Percentiles rank a stretch among this genome's conserved stretches.
phyloP scores from a whole-genome alignment of 2,888 invertebrate genomes.

The Pseudeuparius sepicola region DNA sequence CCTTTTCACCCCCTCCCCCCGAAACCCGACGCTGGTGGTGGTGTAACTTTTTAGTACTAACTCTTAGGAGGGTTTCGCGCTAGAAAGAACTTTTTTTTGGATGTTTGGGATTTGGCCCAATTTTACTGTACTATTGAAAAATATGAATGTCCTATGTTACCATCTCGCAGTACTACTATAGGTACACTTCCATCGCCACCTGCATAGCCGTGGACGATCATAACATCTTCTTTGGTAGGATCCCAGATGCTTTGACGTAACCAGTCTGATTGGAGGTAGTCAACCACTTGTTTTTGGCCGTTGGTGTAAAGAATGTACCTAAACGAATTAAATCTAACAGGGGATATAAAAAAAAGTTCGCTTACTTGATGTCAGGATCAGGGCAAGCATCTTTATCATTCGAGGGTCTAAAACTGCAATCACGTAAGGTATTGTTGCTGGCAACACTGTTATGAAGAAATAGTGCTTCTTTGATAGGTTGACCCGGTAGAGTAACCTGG shows the following conservation, averaged over 20 bases:
- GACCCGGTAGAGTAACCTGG: slow-evolving; percentile 28
- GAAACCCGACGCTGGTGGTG: too few relatives aligned
- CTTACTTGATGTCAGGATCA: slow-evolving; percentile 50
- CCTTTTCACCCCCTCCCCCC: too few relatives aligned
- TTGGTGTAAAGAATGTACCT: slow-evolving; percentile 53
- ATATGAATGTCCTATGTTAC: too few relatives aligned
- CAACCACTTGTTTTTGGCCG: slow-evolving; percentile 42
- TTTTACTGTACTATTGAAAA: too few relatives aligned
- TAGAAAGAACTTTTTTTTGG: too few relatives aligned
- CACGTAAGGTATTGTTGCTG: slow-evolving; percentile 51
- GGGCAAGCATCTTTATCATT: slow-evolving; percentile 59
- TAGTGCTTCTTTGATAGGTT: slow-evolving; percentile 54
- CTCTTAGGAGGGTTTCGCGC: too few relatives aligned
- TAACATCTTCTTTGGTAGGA: slow-evolving; percentile 55
- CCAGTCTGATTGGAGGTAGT: slow-evolving; percentile 58
- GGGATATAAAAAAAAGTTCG: too few relatives aligned
- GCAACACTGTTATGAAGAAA: slow-evolving; percentile 49
- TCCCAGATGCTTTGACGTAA: slow-evolving; percentile 62
- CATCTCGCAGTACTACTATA: slow-evolving; percentile 62
- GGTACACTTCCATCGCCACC: slow-evolving; percentile 66
- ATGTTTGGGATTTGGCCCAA: too few relatives aligned
- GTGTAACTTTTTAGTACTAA: too few relatives aligned
- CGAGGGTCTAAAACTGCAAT: slow-evolving; percentile 50
- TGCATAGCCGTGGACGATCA: slow-evolving; percentile 68
- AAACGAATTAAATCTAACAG: too few relatives aligned